phyloP scores from a whole-genome alignment of 2,113 vertebrate genomes.

The Zosterops japonicus region DNA sequence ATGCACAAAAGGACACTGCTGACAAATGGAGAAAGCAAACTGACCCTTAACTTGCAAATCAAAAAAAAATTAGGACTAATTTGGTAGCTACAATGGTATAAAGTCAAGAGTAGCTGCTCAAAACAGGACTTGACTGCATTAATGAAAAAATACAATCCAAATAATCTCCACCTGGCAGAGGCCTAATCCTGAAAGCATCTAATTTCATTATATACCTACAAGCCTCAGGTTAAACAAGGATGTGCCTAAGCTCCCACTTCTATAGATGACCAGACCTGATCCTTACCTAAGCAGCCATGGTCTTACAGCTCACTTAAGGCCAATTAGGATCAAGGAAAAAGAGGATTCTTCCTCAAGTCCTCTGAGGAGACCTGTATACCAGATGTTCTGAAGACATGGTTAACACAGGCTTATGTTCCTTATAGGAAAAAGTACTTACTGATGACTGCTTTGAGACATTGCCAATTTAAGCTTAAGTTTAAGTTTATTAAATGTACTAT shows the following conservation, averaged over 20 bases:
- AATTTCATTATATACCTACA: slow-evolving; percentile 27
- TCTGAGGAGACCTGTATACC: background rate
- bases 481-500: slow-evolving; percentile 27
- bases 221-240: slow-evolving; percentile 24
- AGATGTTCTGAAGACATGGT: background rate
- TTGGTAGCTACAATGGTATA: background rate
- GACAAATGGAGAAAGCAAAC: background rate
- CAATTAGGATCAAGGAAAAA: slow-evolving; percentile 41
- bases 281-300: slow-evolving; percentile 8
- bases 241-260: slow-evolving; percentile 4
- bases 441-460: background rate
- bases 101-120: background rate
- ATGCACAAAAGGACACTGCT: background rate
- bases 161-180: background rate
- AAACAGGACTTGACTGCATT: background rate
- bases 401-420: slow-evolving; percentile 8
- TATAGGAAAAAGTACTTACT: background rate
- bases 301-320: slow-evolving; percentile 40
- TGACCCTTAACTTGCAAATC: background rate
- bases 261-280: background rate
- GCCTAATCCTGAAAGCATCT: slow-evolving; percentile 7
- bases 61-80: background rate
- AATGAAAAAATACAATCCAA: background rate
- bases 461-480: background rate
- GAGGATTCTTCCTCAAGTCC: slow-evolving; percentile 23